Conservation (phyloP, 1,140 invertebrate genomes). For the Cataglyphis hispanica region DNA sequence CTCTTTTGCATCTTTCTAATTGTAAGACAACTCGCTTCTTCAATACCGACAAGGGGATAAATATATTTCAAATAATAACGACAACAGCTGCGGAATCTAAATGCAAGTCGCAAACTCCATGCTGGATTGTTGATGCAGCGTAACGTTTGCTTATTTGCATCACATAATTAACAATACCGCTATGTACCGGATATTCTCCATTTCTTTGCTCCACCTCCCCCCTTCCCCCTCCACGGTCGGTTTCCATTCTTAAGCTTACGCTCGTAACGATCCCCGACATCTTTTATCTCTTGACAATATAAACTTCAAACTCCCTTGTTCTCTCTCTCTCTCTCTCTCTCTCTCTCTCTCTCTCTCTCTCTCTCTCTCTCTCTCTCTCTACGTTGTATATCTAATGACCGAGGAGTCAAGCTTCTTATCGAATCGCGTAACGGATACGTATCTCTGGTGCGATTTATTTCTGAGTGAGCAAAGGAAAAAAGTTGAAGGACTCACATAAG, state of each 20-base stretch:
- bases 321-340: background rate
- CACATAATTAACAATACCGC: slow-evolving; percentile 50
- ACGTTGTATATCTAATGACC: slow-evolving; percentile 34
- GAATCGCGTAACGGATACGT: slow-evolving; percentile 37
- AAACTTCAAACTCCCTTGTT: background rate
- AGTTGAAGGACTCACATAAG: slow-evolving; percentile 42
- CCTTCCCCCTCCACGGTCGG: background rate
- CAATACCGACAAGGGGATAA: slow-evolving; percentile 5
- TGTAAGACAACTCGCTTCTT: background rate
- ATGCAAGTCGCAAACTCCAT: slow-evolving; percentile 28
- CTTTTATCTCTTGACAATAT: slow-evolving; percentile 19
- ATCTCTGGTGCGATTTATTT: slow-evolving; percentile 50
- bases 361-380: background rate
- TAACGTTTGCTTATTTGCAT: slow-evolving; percentile 55
- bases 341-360: background rate
- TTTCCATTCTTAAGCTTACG: background rate
- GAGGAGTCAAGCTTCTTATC: slow-evolving; percentile 20
- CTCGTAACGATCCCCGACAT: slow-evolving; percentile 18
- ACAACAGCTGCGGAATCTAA: slow-evolving; percentile 27
- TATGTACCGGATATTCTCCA: slow-evolving; percentile 40
- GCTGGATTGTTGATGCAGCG: slow-evolving; percentile 21
- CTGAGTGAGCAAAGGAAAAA: background rate
- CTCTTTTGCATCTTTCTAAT: background rate
- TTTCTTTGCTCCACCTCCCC: background rate
- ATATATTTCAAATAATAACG: slow-evolving; percentile 40